phyloP scores from a whole-genome alignment of 2,797 vertebrate species.

The Cuniculus paca region DNA sequence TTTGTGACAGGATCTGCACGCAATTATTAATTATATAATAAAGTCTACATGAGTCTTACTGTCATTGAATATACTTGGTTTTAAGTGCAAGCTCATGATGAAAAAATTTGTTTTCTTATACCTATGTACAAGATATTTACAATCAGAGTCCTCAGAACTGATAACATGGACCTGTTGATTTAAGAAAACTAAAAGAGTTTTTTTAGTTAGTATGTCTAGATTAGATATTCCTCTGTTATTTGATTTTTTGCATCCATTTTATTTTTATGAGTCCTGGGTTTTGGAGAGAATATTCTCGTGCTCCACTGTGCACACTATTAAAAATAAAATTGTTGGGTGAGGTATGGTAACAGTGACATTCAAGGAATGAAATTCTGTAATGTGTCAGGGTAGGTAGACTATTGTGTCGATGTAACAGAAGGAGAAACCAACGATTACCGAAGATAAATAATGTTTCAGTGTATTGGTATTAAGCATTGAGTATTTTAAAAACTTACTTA shows the following conservation, averaged over 20 bases:
- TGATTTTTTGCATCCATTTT: not conserved
- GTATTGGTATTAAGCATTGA: not conserved
- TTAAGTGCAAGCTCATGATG: not conserved
- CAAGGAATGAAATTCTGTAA: not conserved
- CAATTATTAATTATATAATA: not conserved
- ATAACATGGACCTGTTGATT: not conserved
- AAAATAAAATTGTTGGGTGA: not conserved
- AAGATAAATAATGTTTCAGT: not conserved
- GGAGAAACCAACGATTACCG: not conserved
- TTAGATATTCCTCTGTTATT: slow-evolving; percentile 1
- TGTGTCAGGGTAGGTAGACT: not conserved
- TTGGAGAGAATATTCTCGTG: not conserved
- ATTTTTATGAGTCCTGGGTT: not conserved
- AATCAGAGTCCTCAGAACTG: not conserved
- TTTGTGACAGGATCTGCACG: not conserved
- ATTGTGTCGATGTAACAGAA: too few relatives aligned
- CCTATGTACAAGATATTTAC: not conserved
- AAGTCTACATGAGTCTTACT: not conserved
- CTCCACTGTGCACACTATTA: not conserved
- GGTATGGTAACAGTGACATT: not conserved
- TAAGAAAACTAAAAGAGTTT: not conserved
- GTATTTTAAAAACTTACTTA: not conserved
- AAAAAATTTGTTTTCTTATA: not conserved
- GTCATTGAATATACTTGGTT: not conserved
- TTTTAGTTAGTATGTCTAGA: not conserved